Conservation (phyloP, 2,888 invertebrate species). For the Conchocele bisecta region DNA sequence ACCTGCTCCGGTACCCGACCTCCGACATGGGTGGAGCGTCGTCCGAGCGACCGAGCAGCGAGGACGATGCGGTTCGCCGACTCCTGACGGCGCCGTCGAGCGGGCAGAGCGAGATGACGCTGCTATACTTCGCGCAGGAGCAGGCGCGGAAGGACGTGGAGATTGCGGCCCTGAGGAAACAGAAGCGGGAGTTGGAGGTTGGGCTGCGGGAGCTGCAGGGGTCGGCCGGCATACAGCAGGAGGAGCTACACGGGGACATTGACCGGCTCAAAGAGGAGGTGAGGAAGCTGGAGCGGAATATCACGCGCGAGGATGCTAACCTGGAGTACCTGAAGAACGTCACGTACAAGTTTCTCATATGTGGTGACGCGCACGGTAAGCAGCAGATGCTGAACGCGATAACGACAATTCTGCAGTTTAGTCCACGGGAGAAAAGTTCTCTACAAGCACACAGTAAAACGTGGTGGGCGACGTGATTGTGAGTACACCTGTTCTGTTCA, state of each 20-base stretch:
- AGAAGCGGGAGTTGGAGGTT: slow-evolving; percentile 86
- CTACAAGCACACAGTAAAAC: slow-evolving; percentile 67
- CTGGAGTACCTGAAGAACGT: slow-evolving; percentile 96
- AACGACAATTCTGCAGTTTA: slow-evolving; percentile 92
- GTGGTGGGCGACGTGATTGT: slow-evolving; percentile 61
- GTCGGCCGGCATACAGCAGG: slow-evolving; percentile 80
- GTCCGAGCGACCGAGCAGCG: slow-evolving; percentile 57
- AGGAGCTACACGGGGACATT: slow-evolving; percentile 84
- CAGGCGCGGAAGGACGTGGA: slow-evolving; percentile 91
- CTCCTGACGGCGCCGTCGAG: slow-evolving; percentile 72
- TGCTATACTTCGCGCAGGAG: slow-evolving; percentile 93
- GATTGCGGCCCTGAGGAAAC: slow-evolving; percentile 88
- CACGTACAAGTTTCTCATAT: slow-evolving; percentile 90
- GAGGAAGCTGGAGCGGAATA: slow-evolving; percentile 82
- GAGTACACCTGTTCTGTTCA: too few species aligned
- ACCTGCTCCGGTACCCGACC: slow-evolving; percentile 17
- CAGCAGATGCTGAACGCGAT: slow-evolving; percentile 95
- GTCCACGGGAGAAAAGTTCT: slow-evolving; percentile 87
- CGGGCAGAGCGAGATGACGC: slow-evolving; percentile 82
- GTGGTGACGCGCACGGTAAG: slow-evolving; percentile 87
- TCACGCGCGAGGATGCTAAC: slow-evolving; percentile 91
- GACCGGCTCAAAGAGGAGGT: slow-evolving; percentile 84
- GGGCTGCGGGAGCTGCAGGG: slow-evolving; percentile 85
- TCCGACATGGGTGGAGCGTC: slow-evolving; percentile 59
- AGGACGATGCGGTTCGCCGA: slow-evolving; percentile 67